Base-by-base conservation (phyloP, 23 tunicate species). In the Botrylloides violaceus region DNA sequence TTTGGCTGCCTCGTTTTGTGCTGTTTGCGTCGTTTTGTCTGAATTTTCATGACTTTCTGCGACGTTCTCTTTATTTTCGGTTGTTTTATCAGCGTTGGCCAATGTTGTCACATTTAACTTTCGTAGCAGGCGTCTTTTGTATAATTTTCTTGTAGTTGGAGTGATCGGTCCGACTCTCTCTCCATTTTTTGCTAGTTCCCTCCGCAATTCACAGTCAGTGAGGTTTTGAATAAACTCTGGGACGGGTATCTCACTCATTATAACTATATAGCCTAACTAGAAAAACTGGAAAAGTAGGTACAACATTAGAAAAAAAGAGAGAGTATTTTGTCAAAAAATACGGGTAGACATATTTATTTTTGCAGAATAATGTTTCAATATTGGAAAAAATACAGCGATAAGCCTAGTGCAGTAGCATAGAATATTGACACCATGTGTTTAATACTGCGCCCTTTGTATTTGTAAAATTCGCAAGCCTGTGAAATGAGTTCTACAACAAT, bases 121-220 rank as follows among this genome's bases (percentile, higher is more conserved):
- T 33, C 58, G 43, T 12, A 82, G 80, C 25, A 85, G 94, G 49
- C 66, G 66, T 68, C 47, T 79, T 47, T 79, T 80, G 59, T 55
- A 85, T 0, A 85, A 1, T 70, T 49, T 58, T 33, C 73, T 75
- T 33, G 94, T 79, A 12, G 94, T 73, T 18, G 94, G 94, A 31
- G 94, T 85, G 5, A 85, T 43, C 15, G 94, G 94, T 4, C 74
- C 84, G 29, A 80, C 71, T n/a, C 58, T 49, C 3, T 78, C 77
- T 2, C 94, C 94, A 34, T 64, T 80, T 66, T 75, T 76, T 9
- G 53, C 33, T 3, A 85, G 81, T 49, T 79, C 70, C 34, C 49
- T 66, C 4, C 84, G 71, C 2, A 85, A 71, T 20, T 85, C 84
- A 20, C 59, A 71, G 66, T 85, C 72, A 30, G 60, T 74, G 18